Conservation (phyloP, 2,888 invertebrate genomes). For the Bombyx huttoni region DNA sequence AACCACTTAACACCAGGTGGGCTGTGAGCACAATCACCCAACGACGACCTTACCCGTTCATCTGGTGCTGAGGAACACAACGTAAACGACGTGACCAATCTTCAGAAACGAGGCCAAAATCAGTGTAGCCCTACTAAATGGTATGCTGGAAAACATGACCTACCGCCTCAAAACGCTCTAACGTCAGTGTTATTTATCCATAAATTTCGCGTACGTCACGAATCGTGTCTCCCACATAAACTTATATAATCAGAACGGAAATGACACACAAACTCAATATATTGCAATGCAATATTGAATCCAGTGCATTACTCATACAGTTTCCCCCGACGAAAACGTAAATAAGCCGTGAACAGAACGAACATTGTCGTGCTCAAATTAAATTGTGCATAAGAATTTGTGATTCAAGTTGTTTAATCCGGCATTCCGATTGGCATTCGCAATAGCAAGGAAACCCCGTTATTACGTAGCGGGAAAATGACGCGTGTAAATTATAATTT, state of each 20-base stretch:
- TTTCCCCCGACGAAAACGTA: conserved; percentile 3
- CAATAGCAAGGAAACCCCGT: conserved; percentile 18
- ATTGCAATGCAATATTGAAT: background rate
- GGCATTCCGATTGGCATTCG: conserved; percentile 27
- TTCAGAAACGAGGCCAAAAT: too few relatives aligned
- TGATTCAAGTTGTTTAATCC: conserved; percentile 15
- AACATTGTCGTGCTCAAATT: background rate
- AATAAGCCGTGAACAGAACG: background rate
- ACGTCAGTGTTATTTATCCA: too few relatives aligned
- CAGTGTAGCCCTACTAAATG: too few relatives aligned
- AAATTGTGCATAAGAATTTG: conserved; percentile 17
- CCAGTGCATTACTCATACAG: conserved; percentile 11
- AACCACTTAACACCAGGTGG: too few relatives aligned
- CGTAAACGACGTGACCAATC: too few relatives aligned
- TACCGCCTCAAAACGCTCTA: too few relatives aligned
- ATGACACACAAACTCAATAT: background rate
- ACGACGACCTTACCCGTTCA: too few relatives aligned
- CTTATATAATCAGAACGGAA: background rate
- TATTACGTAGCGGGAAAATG: background rate
- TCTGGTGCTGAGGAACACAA: too few relatives aligned
- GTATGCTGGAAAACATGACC: too few relatives aligned
- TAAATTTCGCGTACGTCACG: too few relatives aligned
- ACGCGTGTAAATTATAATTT: background rate
- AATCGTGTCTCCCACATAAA: too few relatives aligned
- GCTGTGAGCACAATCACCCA: too few relatives aligned